These are phyloP conservation scores for western clawed frog (Xenopus tropicalis) DNA, from an alignment of 2,113 vertebrate species.

Conservation along the genomic window DNA sequence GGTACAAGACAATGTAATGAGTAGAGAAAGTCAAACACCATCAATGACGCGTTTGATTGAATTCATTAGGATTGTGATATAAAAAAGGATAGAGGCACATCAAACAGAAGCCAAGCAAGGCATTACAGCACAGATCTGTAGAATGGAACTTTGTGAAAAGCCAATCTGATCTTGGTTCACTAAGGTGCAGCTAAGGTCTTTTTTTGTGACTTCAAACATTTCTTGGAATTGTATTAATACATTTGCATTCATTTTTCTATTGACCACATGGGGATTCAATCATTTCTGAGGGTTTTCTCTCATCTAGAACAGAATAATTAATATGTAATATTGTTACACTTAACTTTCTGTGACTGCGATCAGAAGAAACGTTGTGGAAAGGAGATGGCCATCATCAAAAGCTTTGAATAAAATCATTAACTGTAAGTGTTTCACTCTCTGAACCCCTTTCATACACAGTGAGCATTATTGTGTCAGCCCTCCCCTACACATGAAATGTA, in stretches of 20 bases:
- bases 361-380: background rate
- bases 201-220: slow-evolving; percentile 26
- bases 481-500: background rate
- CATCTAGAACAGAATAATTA: slow-evolving; percentile 8
- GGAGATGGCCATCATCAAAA: too few species aligned
- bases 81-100: slow-evolving; percentile 13
- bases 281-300: slow-evolving; percentile 3
- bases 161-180: background rate
- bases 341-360: background rate
- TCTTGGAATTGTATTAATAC: background rate
- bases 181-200: background rate
- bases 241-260: slow-evolving; percentile 16
- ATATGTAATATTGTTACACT: background rate
- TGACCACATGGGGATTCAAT: background rate
- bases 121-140: background rate
- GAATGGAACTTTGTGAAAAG: background rate
- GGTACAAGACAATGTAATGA: slow-evolving; percentile 11
- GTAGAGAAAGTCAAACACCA: background rate
- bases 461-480: background rate
- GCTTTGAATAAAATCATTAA: too few species aligned
- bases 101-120: slow-evolving; percentile 15
- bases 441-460: background rate
- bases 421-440: background rate
- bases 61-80: slow-evolving; percentile 17
- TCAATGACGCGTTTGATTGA: slow-evolving; percentile 30